Evolutionary conservation across 2,888 invertebrate species (phyloP), one percentile per base, ranked within the genome.

Genomic region (Drosophila multiciliata): DNA sequence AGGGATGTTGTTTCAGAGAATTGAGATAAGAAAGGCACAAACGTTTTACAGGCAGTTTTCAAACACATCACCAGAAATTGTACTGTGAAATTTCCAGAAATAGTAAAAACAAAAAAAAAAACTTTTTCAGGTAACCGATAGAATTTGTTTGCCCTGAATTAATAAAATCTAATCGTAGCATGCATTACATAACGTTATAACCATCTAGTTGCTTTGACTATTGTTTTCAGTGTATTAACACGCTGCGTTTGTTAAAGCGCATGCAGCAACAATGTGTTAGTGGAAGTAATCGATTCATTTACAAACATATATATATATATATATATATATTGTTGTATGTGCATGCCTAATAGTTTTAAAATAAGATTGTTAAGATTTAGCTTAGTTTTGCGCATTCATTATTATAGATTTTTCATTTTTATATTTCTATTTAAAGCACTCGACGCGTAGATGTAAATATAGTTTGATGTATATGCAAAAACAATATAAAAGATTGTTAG

Each of bases 261-360:
- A 50, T 75, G 54, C 62, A 65, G 36, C 63, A 70, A 64, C 69
- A 66, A 84, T 65, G 82, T 87, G 82, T 53, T 68, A 76, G 53
- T 64, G 57, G 52, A 70, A 60, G 59, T 58, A 84, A 84, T 83
- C 78, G 85, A 82, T 81, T 70, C 29, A 57, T 57, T 80, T 66
- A 62, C 60, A 67, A 53, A 40, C 52, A 12, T 38, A 6, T 36
- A 15, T 35, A 6, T 11, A n/a, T 40, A 9, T 1, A n/a, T 9
- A n/a, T 2, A 9, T 40, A 40, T 4, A 9, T 17, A 32, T 64
- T 33, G 1, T 12, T 36, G n/a, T 12, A 20, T 45, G 15, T 45
- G n/a, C n/a, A 26, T 26, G 58, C 38, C 53, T 64, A 72, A 69
- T 75, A 75, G 71, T 58, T 69, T 36, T 59, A 45, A 66, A 67